A percentile compares a stretch with the other conserved stretches of the same genome.
phyloP scores from a whole-genome alignment of 2,113 vertebrate species.

The Anguilla rostrata region DNA sequence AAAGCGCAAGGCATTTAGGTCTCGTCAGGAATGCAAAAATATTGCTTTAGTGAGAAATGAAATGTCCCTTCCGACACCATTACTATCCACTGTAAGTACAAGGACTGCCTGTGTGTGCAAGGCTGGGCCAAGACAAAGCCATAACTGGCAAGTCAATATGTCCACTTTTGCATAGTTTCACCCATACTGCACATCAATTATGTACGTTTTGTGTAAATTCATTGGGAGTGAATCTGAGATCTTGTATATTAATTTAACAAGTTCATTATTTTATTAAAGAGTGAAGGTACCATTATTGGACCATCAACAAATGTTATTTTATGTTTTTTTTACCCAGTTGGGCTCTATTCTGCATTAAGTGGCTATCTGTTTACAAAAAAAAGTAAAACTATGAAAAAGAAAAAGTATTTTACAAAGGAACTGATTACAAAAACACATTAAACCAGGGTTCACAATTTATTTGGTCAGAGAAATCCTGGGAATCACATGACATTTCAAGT shows the following conservation, averaged over 20 bases:
- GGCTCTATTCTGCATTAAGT: no score
- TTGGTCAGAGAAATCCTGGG: background rate
- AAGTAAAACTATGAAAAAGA: background rate
- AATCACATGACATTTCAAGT: slow-evolving; percentile 1
- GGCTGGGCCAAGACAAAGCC: background rate
- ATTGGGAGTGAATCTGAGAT: background rate
- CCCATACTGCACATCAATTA: no score
- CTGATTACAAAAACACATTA: background rate
- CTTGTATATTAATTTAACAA: background rate
- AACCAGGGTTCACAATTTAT: background rate
- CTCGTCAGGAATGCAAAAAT: no score
- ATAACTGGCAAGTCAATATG: background rate
- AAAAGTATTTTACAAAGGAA: background rate
- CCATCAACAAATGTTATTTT: background rate
- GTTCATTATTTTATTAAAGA: background rate
- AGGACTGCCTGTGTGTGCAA: background rate
- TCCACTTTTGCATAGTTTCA: background rate
- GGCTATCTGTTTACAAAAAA: background rate
- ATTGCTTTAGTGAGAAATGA: no score
- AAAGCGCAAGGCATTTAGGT: no score
- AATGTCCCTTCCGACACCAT: background rate
- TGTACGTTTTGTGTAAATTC: no score
- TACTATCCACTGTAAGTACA: background rate
- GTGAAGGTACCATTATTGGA: background rate
- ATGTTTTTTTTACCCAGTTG: background rate